Base-by-base conservation (phyloP, 2,797 vertebrate species). In the Rhinatrema bivittatum region DNA sequence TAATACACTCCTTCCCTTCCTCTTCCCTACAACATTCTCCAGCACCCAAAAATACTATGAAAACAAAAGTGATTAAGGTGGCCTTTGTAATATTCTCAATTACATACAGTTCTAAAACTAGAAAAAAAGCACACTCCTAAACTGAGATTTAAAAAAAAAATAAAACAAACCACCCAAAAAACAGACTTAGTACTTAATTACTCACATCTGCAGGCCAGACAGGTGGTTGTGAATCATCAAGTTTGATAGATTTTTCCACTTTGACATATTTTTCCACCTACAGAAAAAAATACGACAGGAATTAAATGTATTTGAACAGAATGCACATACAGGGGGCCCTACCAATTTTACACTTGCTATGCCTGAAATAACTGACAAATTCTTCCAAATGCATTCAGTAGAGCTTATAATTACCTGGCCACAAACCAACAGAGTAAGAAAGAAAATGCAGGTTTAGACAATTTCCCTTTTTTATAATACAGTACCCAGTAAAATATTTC, bases 251-350 rank as follows among this genome's bases (percentile, higher is more conserved):
- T 44, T 87, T 93, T 72, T 97, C 94, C 29, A 91, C 92, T 79
- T 94, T 94, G 39, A 93, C 95, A 3, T 93, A 99, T 72, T 94
- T 98, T 60, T 98, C 94, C 68, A 99, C 95, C 96, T 99, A 65
- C 22, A 54, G 48, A 43, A 53, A 66, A 78, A 5, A 31, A 29
- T 65, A 30, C 68, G 11, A 65, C 6, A 14, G 39, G 35, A 49
- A 45, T 47, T 44, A 10, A 50, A 53, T 3, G 11, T 4, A 13
- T 3, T 31, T 4, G 49, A 15, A 7, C 42, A 14, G 20, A 37
- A 11, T 26, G 16, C n/a, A 18, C 7, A 16, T 12, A 50, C 9
- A 13, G 48, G 46, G 18, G 44, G 36, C 4, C 5, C 33, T 34
- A 24, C 28, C 7, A 15, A 28, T 28, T 28, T 21, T 5, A 20